Base-by-base conservation (phyloP, 2,797 vertebrate genomes). In the Catharus ustulatus region DNA sequence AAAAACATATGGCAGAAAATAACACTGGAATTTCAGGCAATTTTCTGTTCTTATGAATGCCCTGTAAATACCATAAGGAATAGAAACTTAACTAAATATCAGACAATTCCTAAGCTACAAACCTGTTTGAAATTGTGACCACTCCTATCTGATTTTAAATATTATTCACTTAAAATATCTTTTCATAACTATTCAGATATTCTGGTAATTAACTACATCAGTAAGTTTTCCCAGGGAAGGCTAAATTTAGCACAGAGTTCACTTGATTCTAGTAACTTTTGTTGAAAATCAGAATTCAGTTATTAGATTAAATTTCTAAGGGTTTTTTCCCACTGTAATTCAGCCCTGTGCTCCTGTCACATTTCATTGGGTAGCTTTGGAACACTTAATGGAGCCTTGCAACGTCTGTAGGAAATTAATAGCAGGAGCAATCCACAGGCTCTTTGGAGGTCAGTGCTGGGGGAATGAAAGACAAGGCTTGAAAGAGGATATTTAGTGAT, bases 271-370 rank as follows among this genome's bases (percentile, higher is more conserved):
- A 61, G 46, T 34, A 14, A 22, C 11, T 61, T 19, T 24, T 40
- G 8, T 34, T 76, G 38, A 58, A 73, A 83, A 34, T 64, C 40
- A 42, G 10, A 22, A 52, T 61, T 49, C 7, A 5, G 2, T 48
- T 13, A 42, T 40, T 73, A 46, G 20, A 36, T 69, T 59, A 59
- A 4, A 58, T 22, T 66, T 62, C 13, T 34, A 6, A 30, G 5
- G 1, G 0, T 5, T 42, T 52, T 49, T 21, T 0, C 5, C 8
- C 5, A 15, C 22, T 49, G 27, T 43, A 14, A 36, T 49, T 78
- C 45, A 78, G 15, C 7, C 36, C 18, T 13, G 1, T 21, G 14
- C 27, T 82, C 12, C 8, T 78, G 10, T 77, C 23, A 1, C 1
- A 0, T 68, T 57, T 68, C 12, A 4, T 0, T 74, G 32, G 8